A percentile compares a stretch with the other conserved stretches of the same genome.
These are phyloP conservation scores for Polyommatus iphigenia DNA, from an alignment of 2,888 invertebrate species.

Conservation along the genomic window DNA sequence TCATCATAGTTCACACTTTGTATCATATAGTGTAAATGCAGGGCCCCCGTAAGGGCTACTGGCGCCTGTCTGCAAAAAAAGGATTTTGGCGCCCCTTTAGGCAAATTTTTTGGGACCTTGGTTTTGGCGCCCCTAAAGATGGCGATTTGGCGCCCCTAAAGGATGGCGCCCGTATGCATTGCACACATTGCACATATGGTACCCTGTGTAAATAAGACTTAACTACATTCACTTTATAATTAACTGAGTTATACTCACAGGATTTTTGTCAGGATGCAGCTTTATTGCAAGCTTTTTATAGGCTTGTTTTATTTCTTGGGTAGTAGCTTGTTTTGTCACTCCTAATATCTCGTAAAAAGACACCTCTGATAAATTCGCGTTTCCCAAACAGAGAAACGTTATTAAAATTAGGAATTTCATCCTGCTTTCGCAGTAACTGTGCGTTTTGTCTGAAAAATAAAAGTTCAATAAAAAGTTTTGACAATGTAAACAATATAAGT, in stretches of 20 bases:
- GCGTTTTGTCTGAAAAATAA: neutral
- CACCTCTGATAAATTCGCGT: conserved; percentile 58
- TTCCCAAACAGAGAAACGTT: conserved; percentile 48
- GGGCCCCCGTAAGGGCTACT: too few species aligned
- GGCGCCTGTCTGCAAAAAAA: too few species aligned
- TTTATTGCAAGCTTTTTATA: conserved; percentile 88
- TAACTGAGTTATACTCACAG: conserved; percentile 59
- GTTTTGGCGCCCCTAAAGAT: too few species aligned
- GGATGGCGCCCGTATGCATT: too few species aligned
- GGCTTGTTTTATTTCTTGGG: conserved; percentile 86
- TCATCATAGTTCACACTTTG: conserved; percentile 24
- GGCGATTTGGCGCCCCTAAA: too few species aligned
- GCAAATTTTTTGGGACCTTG: too few species aligned
- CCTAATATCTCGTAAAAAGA: conserved; percentile 84
- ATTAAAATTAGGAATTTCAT: conserved; percentile 50
- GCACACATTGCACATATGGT: too few species aligned
- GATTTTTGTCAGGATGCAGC: conserved; percentile 88
- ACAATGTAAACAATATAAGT: neutral
- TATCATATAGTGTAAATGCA: conserved; percentile 27
- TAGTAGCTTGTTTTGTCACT: conserved; percentile 82
- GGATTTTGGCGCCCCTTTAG: too few species aligned
- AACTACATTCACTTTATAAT: neutral
- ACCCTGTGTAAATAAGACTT: neutral
- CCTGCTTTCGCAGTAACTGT: conserved; percentile 47
- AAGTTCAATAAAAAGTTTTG: neutral